Base-by-base conservation (phyloP, 2,888 invertebrate species). In the Thereva nobilitata region DNA sequence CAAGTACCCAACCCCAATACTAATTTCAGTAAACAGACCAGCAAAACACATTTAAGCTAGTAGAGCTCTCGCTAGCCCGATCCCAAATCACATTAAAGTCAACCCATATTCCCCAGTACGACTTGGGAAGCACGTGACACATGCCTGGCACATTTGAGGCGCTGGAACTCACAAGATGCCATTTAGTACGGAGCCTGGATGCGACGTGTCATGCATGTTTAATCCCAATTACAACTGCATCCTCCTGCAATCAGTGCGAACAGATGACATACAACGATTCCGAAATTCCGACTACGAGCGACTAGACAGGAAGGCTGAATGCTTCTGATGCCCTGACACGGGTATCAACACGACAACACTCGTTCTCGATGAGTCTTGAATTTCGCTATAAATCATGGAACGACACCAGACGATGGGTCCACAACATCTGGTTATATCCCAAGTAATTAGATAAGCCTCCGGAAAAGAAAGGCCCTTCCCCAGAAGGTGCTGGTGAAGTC, bases 341-440 rank as follows among this genome's bases (percentile, higher is more conserved):
- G 57, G 38, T 59, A 59, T 59, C 57, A 59, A 59, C 50, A 50
- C 57, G 47, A 45, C 57, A 41, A 47, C 47, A 3, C 38, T 7
- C 8, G 38, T 38, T 10, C 10, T 44, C 44, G 57, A 35, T 45
- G 41, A 37, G 34, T 59, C 57, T 47, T 23, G 57, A 47, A 37
- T 47, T 59, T 59, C 47, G 47, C 57, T 47, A 59, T 59, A 59
- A 59, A 59, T 59, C 57, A 59, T 59, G 45, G 37, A 59, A 59
- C 37, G 57, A 59, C 57, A 59, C 47, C 37, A 38, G 45, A 47
- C 57, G 45, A 47, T 59, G 47, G 57, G 57, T 59, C 57, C 57
- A 45, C 23, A 44, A 47, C 57, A 59, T 59, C 57, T 59, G 57
- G 57, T 37, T 47, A 59, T 59, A 23, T 23, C 23, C 47, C 57